Evolutionary conservation across 2,888 invertebrate genomes (phyloP), one percentile per base, ranked within the genome.

Genomic region (Neoaliturus tenellus): DNA sequence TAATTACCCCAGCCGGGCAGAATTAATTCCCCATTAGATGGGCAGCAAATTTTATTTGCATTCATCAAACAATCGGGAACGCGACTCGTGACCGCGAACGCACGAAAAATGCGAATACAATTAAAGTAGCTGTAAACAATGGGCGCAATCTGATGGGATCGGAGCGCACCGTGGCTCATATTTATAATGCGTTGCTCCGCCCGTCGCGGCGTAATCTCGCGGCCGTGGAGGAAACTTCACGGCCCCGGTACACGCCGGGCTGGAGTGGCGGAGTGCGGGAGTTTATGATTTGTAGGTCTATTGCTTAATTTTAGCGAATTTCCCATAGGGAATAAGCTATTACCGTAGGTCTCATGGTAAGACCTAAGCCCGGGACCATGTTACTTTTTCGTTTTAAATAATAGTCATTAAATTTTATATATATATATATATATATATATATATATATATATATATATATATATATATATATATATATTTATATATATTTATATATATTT

Each of bases 71-170:
- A 3, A 41, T 75, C 73, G 44, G 8, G 28, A 62, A 25, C 62
- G 62, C 62, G 62, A 23, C 25, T 44, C 73, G 73, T 75, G 73
- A 75, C 73, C 44, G 48, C 14, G 44, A 75, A 75, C 73, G 73
- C 73, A 75, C 73, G 73, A 75, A 75, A 75, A 75, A 75, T 75
- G 73, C 73, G 73, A 75, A 75, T 75, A 75, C 73, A 75, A 75
- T 75, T 75, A 75, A 44, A 75, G 73, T 44, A 75, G 73, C 73
- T 48, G 73, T 75, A 75, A 75, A 75, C 73, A 75, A 75, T 75
- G 73, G 73, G 17, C 6, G n/a, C 31, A 62, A 62, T 62, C 44
- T 41, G 44, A 75, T 75, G 39, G 14, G 73, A 75, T 75, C 41
- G 20, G 23, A 2, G n/a, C 5, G 20, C n/a, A n/a, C 41, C n/a